Evolutionary conservation across 2,797 vertebrate genomes (phyloP).

Genomic region (Cossypha niveicapilla): DNA sequence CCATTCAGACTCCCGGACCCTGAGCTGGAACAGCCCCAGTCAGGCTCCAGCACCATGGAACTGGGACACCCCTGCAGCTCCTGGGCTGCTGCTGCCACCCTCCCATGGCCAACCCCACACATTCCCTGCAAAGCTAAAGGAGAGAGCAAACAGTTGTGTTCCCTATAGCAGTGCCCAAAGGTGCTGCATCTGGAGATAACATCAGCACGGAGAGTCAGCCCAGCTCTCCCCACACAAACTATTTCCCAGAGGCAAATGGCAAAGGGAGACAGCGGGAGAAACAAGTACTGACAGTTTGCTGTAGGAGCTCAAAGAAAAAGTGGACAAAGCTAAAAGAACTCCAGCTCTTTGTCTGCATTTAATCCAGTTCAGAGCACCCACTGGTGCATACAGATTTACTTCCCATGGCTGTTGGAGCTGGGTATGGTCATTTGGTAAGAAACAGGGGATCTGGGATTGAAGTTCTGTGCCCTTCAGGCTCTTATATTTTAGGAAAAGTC

Average conservation of each 20-base stretch:
- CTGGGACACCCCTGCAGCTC: neutral
- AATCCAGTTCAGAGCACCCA: slow-evolving; percentile 22
- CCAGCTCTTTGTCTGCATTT: slow-evolving; percentile 23
- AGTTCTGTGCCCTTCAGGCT: neutral
- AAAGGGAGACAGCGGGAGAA: neutral
- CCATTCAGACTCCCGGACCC: too few relatives aligned
- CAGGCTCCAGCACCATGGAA: neutral
- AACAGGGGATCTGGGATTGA: neutral
- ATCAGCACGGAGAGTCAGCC: neutral
- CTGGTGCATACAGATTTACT: slow-evolving; percentile 14
- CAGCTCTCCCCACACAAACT: slow-evolving; percentile 25
- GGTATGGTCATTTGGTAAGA: neutral
- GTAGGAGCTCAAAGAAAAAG: slow-evolving; percentile 33
- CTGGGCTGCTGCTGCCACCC: neutral
- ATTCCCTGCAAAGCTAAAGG: neutral
- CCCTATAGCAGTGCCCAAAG: slow-evolving; percentile 5
- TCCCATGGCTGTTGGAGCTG: neutral
- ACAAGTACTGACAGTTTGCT: slow-evolving; percentile 55
- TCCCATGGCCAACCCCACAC: neutral
- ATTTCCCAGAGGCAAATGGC: slow-evolving; percentile 61
- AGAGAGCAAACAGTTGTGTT: neutral
- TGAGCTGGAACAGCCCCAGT: neutral
- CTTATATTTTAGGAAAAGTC: neutral
- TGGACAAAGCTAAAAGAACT: slow-evolving; percentile 55
- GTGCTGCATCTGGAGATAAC: slow-evolving; percentile 21